Conservation (phyloP, 2,888 invertebrate genomes). For the Orchestes rusci region DNA sequence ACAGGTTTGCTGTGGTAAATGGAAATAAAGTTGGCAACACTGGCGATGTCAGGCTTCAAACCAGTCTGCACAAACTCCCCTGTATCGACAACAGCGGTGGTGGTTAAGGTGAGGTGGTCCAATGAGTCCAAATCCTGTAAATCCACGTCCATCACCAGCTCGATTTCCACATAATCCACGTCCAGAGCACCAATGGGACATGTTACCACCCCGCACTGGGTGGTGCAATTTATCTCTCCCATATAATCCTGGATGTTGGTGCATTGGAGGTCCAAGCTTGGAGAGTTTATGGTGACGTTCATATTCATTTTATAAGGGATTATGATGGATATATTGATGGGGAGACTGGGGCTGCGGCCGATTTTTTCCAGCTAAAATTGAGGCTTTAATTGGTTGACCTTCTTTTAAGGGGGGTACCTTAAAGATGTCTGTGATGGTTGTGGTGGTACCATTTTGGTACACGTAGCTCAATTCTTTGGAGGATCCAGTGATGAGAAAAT, state of each 20-base stretch:
- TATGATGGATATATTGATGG: constrained; percentile 35
- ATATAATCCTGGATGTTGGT: too few species aligned
- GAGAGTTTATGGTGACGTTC: too few species aligned
- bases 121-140: too few species aligned
- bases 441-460: constrained; percentile 2
- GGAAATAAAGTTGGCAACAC: constrained; percentile 8
- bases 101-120: too few species aligned
- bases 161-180: too few species aligned
- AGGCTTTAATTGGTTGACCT: background rate
- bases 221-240: too few species aligned
- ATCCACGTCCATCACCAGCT: too few species aligned
- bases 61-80: constrained; percentile 9
- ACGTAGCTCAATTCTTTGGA: constrained; percentile 16
- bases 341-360: constrained; percentile 41
- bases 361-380: constrained; percentile 37
- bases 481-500: constrained; percentile 13
- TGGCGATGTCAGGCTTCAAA: constrained; percentile 11
- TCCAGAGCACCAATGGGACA: too few species aligned
- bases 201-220: too few species aligned
- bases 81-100: background rate
- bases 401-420: constrained; percentile 12
- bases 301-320: constrained; percentile 37
- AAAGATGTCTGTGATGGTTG: constrained; percentile 14
- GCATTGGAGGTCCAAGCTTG: too few species aligned
- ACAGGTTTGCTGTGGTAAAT: constrained; percentile 9